Base-by-base conservation (phyloP, 2,797 vertebrate species). In the Hoplostethus atlanticus region DNA sequence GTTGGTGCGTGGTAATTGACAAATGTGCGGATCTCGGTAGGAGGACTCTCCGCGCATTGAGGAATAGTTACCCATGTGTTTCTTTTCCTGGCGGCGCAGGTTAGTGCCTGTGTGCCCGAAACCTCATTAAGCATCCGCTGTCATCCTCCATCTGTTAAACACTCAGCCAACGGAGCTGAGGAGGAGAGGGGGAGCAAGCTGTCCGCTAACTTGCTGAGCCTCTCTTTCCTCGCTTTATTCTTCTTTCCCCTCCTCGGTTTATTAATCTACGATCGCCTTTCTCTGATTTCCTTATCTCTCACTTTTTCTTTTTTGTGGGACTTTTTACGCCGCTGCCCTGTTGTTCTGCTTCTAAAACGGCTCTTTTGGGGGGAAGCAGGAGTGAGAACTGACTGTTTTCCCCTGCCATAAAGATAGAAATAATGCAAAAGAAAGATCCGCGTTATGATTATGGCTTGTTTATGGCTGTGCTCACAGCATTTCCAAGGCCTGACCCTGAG, bases 141-240 rank as follows among this genome's bases (percentile, higher is more conserved):
- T 93, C 93, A 90, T 89, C 88, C 79, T 87, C 93, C 92, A 94
- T 94, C 94, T 94, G 93, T 89, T 93, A 85, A 88, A 89, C 80
- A 88, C 89, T 92, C 86, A 89, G 87, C 81, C 84, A 81, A 83
- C 58, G 67, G 70, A 89, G 84, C 64, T 5, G 71, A 84, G 78
- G 56, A 77, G 21, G 80, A 69, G 73, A 71, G 21, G 53, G 60
- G 51, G 71, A 71, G 76, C 85, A 83, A 84, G 84, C 83, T 89
- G 84, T 84, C 75, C 51, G 28, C 86, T 73, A 64, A 81, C 85
- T 88, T 84, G 56, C 68, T 30, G 31, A 28, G 54, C 62, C 68
- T 79, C 77, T 51, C 47, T 36, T 52, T 65, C 38, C 60, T 21
- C 58, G 79, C 59, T 69, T 71, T 54, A 74, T 63, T 28, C 64